phyloP scores from a whole-genome alignment of 2,888 invertebrate species.

The Eupeodes latifasciatus region DNA sequence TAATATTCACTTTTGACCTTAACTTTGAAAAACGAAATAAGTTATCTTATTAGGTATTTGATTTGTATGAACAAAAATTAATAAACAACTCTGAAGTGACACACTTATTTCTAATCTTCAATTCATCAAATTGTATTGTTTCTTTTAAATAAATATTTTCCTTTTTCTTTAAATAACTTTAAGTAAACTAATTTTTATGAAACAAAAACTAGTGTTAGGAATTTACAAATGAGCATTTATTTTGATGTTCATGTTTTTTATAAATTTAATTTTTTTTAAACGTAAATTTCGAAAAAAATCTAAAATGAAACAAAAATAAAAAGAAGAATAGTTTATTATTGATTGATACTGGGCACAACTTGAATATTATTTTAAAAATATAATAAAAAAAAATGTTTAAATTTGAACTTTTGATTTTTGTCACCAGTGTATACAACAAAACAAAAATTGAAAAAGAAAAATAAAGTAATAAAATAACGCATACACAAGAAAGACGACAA shows the following conservation, averaged over 20 bases:
- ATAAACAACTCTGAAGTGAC: slow-evolving; percentile 57
- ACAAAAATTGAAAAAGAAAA: slow-evolving; percentile 28
- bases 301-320: slow-evolving; percentile 64
- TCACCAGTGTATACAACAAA: slow-evolving; percentile 59
- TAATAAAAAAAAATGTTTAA: slow-evolving; percentile 3
- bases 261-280: slow-evolving; percentile 41
- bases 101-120: slow-evolving; percentile 51
- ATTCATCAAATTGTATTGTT: slow-evolving; percentile 16
- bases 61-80: background rate
- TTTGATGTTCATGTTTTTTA: slow-evolving; percentile 41
- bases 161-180: slow-evolving; percentile 56
- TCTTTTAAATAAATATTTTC: slow-evolving; percentile 44
- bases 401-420: slow-evolving; percentile 49
- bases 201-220: slow-evolving; percentile 11
- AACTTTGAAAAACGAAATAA: slow-evolving; percentile 43
- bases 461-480: background rate
- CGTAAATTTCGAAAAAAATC: slow-evolving; percentile 71
- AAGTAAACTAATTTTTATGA: slow-evolving; percentile 53
- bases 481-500: slow-evolving; percentile 38
- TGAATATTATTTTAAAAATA: background rate
- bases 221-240: slow-evolving; percentile 64
- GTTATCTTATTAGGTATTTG: slow-evolving; percentile 1
- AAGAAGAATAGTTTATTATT: slow-evolving; percentile 51
- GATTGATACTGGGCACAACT: background rate
- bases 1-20: slow-evolving; percentile 52